phyloP scores from a whole-genome alignment of 2,797 vertebrate species.

The Melanotaenia nigrans region DNA sequence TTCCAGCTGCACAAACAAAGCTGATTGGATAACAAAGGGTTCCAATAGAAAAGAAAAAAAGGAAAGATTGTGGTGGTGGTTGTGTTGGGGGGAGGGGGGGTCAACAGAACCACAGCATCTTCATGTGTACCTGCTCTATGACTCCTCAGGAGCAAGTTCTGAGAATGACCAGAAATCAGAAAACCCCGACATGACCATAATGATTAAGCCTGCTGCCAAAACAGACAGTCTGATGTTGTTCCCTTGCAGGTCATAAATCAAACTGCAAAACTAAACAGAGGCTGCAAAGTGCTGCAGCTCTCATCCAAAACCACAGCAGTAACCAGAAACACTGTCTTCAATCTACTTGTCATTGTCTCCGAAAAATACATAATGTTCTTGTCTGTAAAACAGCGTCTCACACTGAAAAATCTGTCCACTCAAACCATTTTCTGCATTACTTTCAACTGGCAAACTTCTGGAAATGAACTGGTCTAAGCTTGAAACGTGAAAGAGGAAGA shows the following conservation, averaged over 20 bases:
- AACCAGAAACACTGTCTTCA: conserved; percentile 54
- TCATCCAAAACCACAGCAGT: conserved; percentile 57
- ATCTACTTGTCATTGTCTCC: conserved; percentile 38
- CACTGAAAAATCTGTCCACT: conserved; percentile 34
- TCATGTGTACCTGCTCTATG: conserved; percentile 71
- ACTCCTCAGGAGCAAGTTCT: conserved; percentile 22
- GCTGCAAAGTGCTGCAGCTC: conserved; percentile 39
- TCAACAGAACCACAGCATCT: conserved; percentile 58
- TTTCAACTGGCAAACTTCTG: conserved; percentile 36
- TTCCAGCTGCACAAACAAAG: conserved; percentile 87
- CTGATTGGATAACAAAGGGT: conserved; percentile 75
- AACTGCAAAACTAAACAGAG: conserved; percentile 34
- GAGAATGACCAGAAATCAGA: conserved; percentile 54
- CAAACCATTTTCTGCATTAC: conserved; percentile 34
- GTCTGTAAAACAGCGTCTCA: conserved; percentile 1
- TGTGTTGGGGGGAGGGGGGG: not conserved
- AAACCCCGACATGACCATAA: conserved; percentile 74
- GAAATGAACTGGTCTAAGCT: conserved; percentile 27
- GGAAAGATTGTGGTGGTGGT: too few species aligned
- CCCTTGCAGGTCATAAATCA: conserved; percentile 67
- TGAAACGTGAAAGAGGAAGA: conserved; percentile 46
- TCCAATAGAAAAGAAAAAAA: conserved; percentile 55
- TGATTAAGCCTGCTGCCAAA: conserved; percentile 56
- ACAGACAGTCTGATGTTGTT: conserved; percentile 38
- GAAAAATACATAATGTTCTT: conserved; percentile 21